These are phyloP conservation scores for Pristionchus maxplancki DNA, from an alignment of 2,888 invertebrate genomes.

Conservation along the genomic window DNA sequence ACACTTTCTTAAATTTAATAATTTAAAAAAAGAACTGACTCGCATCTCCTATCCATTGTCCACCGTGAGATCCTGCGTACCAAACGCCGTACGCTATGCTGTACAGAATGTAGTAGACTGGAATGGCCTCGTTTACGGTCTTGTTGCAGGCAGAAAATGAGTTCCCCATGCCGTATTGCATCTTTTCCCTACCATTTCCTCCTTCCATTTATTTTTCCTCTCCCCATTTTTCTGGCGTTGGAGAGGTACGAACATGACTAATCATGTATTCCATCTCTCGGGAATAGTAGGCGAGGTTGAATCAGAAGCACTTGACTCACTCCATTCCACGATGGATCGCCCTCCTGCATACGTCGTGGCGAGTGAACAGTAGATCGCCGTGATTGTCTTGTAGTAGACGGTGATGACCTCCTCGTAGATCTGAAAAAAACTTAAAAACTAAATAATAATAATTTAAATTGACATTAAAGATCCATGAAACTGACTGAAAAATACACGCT, in stretches of 20 bases:
- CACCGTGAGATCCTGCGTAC: conserved; percentile 33
- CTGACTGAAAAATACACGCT: neutral
- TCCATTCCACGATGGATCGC: conserved; percentile 42
- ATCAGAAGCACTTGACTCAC: conserved; percentile 35
- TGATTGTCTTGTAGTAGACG: conserved; percentile 30
- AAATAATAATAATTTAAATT: neutral
- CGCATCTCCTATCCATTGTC: conserved; percentile 34
- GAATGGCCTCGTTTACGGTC: neutral
- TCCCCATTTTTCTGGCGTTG: neutral
- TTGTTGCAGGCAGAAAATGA: neutral
- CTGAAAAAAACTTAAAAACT: neutral
- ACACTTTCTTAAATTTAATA: no score
- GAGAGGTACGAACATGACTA: conserved; percentile 33
- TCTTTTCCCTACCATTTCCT: neutral
- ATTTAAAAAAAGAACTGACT: conserved; percentile 22
- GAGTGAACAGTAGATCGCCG: conserved; percentile 31
- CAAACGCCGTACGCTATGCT: conserved; percentile 37
- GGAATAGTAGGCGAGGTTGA: conserved; percentile 2
- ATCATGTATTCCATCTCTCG: conserved; percentile 15
- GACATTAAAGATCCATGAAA: neutral
- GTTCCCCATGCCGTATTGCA: neutral
- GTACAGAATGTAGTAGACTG: conserved; percentile 52
- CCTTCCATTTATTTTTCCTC: neutral
- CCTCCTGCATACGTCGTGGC: conserved; percentile 49
- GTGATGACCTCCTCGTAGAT: neutral